A percentile compares a stretch with the other conserved stretches of the same genome.
These are phyloP conservation scores for Glaucidium brasilianum DNA, from an alignment of 2,113 vertebrate genomes.

Conservation along the genomic window DNA sequence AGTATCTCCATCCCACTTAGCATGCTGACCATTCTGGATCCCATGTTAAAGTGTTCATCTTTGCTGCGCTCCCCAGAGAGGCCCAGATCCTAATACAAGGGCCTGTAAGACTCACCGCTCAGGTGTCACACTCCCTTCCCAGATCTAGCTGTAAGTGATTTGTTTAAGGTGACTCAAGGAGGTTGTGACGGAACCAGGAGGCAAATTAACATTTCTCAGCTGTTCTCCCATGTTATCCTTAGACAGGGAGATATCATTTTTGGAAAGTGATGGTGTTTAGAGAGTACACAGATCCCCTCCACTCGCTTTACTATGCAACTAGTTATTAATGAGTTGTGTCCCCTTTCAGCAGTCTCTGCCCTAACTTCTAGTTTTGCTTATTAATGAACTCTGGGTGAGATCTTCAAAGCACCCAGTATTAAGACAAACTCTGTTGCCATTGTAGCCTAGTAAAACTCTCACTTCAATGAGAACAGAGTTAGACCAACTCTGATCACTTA, in stretches of 20 bases:
- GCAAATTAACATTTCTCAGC: background rate
- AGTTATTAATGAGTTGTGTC: background rate
- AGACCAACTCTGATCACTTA: conserved; percentile 29
- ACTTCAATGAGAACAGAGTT: conserved; percentile 10
- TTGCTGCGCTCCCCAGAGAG: background rate
- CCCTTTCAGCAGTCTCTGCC: background rate
- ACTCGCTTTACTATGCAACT: background rate
- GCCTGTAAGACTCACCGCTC: background rate
- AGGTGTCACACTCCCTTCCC: background rate
- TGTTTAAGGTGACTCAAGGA: background rate
- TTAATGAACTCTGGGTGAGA: background rate
- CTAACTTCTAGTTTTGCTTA: background rate
- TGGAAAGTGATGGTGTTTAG: background rate
- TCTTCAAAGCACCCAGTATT: background rate
- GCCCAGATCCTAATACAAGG: background rate
- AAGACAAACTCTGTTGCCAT: background rate
- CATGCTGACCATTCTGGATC: background rate
- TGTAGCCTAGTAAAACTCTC: conserved; percentile 15
- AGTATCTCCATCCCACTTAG: background rate
- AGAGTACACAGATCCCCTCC: background rate
- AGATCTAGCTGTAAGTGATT: background rate
- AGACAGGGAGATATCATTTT: fast-evolving
- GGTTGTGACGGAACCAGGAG: background rate
- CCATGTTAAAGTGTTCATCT: background rate
- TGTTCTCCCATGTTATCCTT: background rate